These are phyloP conservation scores for Rhineura floridana DNA, from an alignment of 2,113 vertebrate species.

Conservation along the genomic window DNA sequence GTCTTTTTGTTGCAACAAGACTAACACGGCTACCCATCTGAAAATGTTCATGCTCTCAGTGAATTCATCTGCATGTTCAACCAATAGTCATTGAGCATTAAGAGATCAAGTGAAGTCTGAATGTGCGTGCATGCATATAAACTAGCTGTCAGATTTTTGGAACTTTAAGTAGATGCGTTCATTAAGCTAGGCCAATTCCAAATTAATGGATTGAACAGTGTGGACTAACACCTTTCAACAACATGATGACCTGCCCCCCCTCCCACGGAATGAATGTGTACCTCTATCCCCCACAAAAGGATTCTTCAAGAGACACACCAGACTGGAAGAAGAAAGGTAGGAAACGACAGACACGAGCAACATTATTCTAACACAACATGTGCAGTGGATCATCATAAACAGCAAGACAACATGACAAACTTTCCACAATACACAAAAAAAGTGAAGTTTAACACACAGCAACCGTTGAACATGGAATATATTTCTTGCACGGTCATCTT, in stretches of 20 bases:
- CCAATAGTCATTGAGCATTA: no score
- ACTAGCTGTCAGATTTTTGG: background rate
- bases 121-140: no score
- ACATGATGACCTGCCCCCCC: no score
- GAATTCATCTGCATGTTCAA: no score
- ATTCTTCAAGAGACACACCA: background rate
- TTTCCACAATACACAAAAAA: background rate
- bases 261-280: background rate
- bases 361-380: constrained; percentile 13
- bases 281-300: background rate
- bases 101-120: no score
- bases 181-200: background rate
- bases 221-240: background rate
- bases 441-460: constrained; percentile 8
- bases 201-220: background rate
- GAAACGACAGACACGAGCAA: background rate
- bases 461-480: constrained; percentile 30
- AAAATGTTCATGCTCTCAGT: no score
- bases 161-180: background rate
- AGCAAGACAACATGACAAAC: background rate
- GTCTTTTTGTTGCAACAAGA: no score
- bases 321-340: background rate
- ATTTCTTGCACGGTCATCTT: constrained; percentile 6
- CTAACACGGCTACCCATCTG: no score
- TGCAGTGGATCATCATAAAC: background rate